phyloP scores from a whole-genome alignment of 1,140 invertebrate genomes.

The Microplitis demolitor region DNA sequence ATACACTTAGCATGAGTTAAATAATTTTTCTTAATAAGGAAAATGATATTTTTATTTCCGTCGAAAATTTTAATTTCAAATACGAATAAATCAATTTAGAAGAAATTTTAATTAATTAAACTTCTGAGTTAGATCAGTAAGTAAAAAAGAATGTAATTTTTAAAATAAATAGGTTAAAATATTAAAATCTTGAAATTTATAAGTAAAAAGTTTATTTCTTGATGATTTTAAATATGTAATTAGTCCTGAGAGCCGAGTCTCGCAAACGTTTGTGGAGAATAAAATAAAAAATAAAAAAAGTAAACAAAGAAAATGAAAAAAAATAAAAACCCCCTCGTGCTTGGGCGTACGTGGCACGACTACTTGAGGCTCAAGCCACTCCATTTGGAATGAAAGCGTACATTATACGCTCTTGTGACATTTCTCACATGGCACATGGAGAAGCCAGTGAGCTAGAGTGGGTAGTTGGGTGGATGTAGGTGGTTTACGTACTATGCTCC shows the following conservation, averaged over 20 bases:
- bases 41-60: no score
- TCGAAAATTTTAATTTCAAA: no score
- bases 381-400: slow-evolving; percentile 23
- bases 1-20: no score
- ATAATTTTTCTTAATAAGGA: no score
- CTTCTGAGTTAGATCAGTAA: no score
- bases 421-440: slow-evolving; percentile 16
- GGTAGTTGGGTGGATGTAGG: no score
- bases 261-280: background rate
- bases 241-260: slow-evolving; percentile 16
- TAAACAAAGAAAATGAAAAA: background rate
- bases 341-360: slow-evolving; percentile 6
- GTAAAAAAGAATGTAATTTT: background rate
- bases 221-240: slow-evolving; percentile 29
- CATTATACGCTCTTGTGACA: slow-evolving; percentile 2
- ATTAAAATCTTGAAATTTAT: background rate
- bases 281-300: slow-evolving; percentile 4
- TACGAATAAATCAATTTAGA: no score
- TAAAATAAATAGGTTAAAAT: background rate
- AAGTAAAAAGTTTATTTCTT: slow-evolving; percentile 20
- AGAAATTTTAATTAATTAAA: no score
- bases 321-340: background rate
- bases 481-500: no score
- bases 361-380: background rate
- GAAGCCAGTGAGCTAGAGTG: background rate